phyloP scores from a whole-genome alignment of 2,888 invertebrate genomes.

The Cephus pulcher region DNA sequence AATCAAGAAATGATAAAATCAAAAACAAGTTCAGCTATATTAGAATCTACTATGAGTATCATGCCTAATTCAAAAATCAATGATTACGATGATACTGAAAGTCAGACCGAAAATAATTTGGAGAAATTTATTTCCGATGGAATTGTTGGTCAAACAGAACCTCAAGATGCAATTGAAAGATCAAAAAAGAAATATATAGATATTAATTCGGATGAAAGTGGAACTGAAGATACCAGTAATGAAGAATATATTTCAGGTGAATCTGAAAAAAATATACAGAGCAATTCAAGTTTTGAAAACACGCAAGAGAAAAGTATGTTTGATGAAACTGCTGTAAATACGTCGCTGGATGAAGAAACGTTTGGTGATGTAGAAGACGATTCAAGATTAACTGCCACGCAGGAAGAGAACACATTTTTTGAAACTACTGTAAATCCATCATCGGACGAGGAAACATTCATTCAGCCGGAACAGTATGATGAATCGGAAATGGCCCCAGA shows the following conservation, averaged over 20 bases:
- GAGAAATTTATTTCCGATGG: neutral
- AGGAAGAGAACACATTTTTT: neutral
- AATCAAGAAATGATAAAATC: conserved; percentile 2
- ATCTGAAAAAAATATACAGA: neutral
- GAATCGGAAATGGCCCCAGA: neutral
- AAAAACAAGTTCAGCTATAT: neutral
- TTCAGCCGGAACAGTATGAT: neutral
- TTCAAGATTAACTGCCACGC: neutral
- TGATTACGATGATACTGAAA: neutral
- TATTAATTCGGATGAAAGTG: neutral
- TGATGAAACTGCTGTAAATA: neutral
- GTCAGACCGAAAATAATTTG: neutral
- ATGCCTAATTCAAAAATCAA: neutral
- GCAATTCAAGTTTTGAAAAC: neutral
- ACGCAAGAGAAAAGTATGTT: neutral
- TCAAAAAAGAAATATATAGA: neutral
- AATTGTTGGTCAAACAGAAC: neutral
- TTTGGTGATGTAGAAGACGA: neutral
- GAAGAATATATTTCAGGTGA: neutral
- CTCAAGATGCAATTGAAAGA: neutral
- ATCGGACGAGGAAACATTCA: neutral
- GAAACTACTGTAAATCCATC: neutral
- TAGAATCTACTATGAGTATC: neutral
- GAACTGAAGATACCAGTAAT: neutral
- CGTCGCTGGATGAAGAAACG: neutral